Conservation (phyloP, 2,113 vertebrate genomes). For the Probosciger aterrimus region DNA sequence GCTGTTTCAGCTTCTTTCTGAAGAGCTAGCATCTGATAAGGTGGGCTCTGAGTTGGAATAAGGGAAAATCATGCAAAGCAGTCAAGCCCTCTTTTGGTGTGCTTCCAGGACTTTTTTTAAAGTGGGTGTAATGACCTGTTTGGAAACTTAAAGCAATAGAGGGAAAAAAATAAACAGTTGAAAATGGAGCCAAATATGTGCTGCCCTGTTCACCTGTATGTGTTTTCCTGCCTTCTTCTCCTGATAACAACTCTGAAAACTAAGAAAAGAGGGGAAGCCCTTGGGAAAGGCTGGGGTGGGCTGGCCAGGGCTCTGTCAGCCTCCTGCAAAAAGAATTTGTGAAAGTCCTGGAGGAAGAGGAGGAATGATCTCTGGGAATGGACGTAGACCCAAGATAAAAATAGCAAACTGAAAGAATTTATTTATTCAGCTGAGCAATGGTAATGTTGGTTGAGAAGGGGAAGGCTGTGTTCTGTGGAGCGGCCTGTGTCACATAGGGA, state of each 20-base stretch:
- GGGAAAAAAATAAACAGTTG: background rate
- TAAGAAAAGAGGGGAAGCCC: background rate
- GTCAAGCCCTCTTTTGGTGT: background rate
- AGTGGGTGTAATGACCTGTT: background rate
- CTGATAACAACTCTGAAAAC: background rate
- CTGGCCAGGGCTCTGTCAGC: background rate
- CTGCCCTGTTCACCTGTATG: background rate
- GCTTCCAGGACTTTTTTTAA: background rate
- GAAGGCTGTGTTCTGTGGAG: background rate
- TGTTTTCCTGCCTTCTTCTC: background rate
- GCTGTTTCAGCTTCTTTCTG: background rate
- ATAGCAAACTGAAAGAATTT: slow-evolving; percentile 6
- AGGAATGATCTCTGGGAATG: slow-evolving; percentile 7
- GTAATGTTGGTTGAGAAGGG: background rate
- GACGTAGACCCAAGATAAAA: background rate
- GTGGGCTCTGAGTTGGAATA: background rate
- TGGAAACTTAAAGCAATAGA: background rate
- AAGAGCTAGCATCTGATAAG: background rate
- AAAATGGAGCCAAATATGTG: background rate
- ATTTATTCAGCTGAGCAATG: slow-evolving; percentile 51
- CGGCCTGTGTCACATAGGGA: fast-evolving
- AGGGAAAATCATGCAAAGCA: background rate
- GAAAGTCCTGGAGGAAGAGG: background rate
- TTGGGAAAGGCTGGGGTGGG: background rate
- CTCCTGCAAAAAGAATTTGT: background rate